Conservation (phyloP, 1,140 invertebrate genomes). For the Brachionus koreanus region DNA sequence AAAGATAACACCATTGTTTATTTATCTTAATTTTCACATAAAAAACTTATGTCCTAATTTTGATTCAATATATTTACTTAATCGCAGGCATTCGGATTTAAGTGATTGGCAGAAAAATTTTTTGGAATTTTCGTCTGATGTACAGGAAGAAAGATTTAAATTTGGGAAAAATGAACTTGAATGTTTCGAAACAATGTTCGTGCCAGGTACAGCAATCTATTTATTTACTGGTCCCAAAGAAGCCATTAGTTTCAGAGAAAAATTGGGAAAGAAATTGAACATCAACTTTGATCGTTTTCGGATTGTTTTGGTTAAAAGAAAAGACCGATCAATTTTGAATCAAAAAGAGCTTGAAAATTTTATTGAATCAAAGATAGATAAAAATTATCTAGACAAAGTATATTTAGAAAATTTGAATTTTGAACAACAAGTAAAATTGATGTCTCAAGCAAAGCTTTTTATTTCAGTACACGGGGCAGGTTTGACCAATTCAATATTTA, state of each 20-base stretch:
- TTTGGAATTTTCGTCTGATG: neutral
- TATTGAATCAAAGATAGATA: neutral
- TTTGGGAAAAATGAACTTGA: neutral
- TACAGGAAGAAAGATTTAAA: neutral
- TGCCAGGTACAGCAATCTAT: neutral
- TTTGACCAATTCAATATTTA: neutral
- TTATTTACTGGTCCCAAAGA: slow-evolving; percentile 6
- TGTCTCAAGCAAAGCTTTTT: neutral
- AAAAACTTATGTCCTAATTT: neutral
- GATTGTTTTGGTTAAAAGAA: neutral
- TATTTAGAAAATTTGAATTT: slow-evolving; percentile 21
- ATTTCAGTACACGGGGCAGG: slow-evolving; percentile 1
- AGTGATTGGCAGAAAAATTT: neutral
- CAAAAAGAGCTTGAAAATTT: neutral
- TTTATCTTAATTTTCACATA: neutral
- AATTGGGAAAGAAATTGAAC: neutral
- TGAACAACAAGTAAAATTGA: neutral
- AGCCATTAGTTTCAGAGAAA: neutral
- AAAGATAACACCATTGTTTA: neutral
- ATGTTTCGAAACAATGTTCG: neutral
- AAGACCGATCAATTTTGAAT: neutral
- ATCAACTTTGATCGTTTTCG: neutral
- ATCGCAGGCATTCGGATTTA: neutral
- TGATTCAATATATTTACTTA: neutral
- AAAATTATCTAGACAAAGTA: neutral